These are phyloP conservation scores for Hexactinellida sp. DNA, from an alignment of 37 sponge, comb jelly and placozoan genomes.

Conservation along the genomic window DNA sequence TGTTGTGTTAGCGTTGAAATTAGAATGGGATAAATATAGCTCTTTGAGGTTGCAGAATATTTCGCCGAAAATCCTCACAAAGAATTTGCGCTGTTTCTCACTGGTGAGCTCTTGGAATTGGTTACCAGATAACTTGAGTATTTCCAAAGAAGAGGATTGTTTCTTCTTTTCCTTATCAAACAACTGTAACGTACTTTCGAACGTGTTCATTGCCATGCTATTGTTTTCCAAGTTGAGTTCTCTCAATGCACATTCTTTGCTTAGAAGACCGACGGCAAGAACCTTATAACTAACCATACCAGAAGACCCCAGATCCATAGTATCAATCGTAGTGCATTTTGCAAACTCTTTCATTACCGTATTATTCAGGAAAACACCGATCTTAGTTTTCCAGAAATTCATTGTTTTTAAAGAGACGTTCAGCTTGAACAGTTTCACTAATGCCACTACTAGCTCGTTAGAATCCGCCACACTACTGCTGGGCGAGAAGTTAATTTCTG, in stretches of 20 bases:
- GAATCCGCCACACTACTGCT: background rate
- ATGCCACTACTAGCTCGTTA: background rate
- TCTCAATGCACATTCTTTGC: background rate
- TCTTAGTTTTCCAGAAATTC: conserved; percentile 25
- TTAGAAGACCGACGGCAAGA: background rate
- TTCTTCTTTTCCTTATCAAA: conserved; percentile 9
- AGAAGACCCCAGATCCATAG: conserved; percentile 13
- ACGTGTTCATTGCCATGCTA: background rate
- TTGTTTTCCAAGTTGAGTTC: background rate
- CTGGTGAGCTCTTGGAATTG: background rate
- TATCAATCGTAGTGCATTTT: conserved; percentile 9
- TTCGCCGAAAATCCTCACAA: conserved; percentile 27
- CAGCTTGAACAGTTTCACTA: conserved; percentile 27
- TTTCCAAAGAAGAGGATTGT: background rate
- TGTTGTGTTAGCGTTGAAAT: background rate
- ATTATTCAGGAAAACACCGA: conserved; percentile 13
- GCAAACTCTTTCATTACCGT: conserved; percentile 11
- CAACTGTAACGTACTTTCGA: background rate
- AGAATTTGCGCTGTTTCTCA: background rate
- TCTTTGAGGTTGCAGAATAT: conserved; percentile 32
- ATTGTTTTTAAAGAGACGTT: conserved; percentile 35
- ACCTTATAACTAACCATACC: background rate
- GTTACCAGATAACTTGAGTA: background rate
- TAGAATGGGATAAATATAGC: conserved; percentile 28
- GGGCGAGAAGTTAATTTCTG: background rate